Percentiles rank a stretch among this genome's conserved stretches.
Evolutionary conservation across 1,140 invertebrate genomes (phyloP).

Genomic region (Bombus haemorrhoidalis): DNA sequence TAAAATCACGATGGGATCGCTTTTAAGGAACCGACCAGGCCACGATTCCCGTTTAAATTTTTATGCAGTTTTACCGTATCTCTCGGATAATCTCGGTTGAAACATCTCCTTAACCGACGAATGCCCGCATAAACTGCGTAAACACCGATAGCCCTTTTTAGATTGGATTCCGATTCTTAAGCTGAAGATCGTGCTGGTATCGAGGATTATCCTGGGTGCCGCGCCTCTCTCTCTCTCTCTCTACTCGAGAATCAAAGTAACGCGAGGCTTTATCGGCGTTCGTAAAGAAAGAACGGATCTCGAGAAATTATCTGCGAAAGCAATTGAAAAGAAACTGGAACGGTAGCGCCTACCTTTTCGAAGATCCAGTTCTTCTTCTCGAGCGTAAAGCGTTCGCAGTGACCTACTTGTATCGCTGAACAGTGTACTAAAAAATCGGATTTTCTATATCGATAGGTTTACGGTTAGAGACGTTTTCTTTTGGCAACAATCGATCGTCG

Average conservation of each 20-base stretch:
- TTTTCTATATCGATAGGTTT: not conserved
- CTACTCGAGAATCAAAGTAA: constrained; percentile 5
- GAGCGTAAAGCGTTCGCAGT: too few species aligned
- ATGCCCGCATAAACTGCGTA: constrained; percentile 52
- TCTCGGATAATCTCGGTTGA: constrained; percentile 59
- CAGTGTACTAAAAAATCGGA: not conserved
- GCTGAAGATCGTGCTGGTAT: not conserved
- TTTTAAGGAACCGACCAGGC: constrained; percentile 46
- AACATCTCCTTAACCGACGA: constrained; percentile 36
- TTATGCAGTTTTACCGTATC: constrained; percentile 57
- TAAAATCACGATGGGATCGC: constrained; percentile 58
- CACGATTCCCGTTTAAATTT: constrained; percentile 61
- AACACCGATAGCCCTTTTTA: constrained; percentile 50
- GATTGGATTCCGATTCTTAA: constrained; percentile 59
- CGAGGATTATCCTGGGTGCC: constrained; percentile 11
- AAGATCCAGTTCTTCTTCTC: not conserved
- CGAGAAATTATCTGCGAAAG: constrained; percentile 21
- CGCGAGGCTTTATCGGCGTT: constrained; percentile 26
- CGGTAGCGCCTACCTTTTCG: too few species aligned
- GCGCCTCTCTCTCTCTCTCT: not conserved
- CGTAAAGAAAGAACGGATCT: not conserved
- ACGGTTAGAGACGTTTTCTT: too few species aligned
- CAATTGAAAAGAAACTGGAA: constrained; percentile 23
- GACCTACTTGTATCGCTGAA: too few species aligned
- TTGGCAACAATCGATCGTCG: too few species aligned